Evolutionary conservation across 2,888 invertebrate genomes (phyloP).

Genomic region (Peribatodes rhomboidaria): DNA sequence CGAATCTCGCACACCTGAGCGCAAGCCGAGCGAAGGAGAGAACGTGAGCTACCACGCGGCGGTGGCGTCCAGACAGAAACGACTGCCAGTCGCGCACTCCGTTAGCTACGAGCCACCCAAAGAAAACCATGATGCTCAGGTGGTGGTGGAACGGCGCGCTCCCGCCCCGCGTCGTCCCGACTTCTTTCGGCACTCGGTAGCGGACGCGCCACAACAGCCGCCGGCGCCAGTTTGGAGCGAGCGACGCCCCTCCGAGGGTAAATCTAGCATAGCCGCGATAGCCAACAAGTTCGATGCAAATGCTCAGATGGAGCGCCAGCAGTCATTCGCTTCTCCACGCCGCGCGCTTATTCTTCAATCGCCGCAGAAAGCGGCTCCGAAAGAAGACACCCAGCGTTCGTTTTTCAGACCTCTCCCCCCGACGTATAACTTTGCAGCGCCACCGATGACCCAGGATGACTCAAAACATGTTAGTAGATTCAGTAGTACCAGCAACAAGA

Average conservation of each 20-base stretch:
- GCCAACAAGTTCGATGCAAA: conserved; percentile 76
- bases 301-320: conserved; percentile 61
- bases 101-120: conserved; percentile 64
- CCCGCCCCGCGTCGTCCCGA: conserved; percentile 67
- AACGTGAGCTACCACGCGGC: conserved; percentile 66
- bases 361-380: conserved; percentile 52
- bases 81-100: conserved; percentile 64
- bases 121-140: conserved; percentile 58
- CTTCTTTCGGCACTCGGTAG: conserved; percentile 77
- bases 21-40: conserved; percentile 68
- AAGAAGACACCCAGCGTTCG: conserved; percentile 64
- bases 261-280: conserved; percentile 74
- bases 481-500: conserved; percentile 87
- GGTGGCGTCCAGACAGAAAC: conserved; percentile 57
- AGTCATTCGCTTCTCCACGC: conserved; percentile 43
- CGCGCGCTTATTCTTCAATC: conserved; percentile 48
- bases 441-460: conserved; percentile 68
- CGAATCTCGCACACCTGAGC: conserved; percentile 67
- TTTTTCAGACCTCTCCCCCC: conserved; percentile 77
- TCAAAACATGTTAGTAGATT: conserved; percentile 79
- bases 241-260: conserved; percentile 70
- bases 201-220: conserved; percentile 57
- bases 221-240: conserved; percentile 52
- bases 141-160: conserved; percentile 66
- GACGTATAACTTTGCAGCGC: conserved; percentile 77